Evolutionary conservation across 1,140 invertebrate species (phyloP), one percentile per base, ranked within the genome.

Genomic region (Schmidtea mediterranea): DNA sequence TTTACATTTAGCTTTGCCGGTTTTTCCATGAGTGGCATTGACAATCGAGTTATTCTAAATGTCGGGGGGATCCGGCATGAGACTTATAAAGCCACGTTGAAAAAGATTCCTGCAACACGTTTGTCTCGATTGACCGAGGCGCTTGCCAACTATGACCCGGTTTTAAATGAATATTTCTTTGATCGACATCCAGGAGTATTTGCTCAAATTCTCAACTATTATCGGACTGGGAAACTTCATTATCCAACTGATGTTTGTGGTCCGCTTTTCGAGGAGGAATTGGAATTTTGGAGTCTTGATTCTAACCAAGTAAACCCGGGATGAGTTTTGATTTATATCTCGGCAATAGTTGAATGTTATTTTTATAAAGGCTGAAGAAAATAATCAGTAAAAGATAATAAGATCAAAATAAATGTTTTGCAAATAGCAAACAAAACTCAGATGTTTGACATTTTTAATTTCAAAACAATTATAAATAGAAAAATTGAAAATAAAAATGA

Each of bases 241-340:
- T 46, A 46, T 38, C 45, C 45, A 15, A 46, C 45, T 6, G 45
- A 46, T 46, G 45, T 46, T 9, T 46, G 45, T 21, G 45, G 45
- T 12, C 45, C 45, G 12, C 18, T 46, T 9, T 46, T 46, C 18
- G 45, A 46, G 15, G 45, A 46, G 45, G 45, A 66, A 45, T 54
- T 66, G 36, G 61, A 63, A 49, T 63, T 62, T 48, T 65, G 62
- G 62, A 62, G 63, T 0, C 55, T 66, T 23, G 64, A 66, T 51
- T 59, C 62, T 0, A 65, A 66, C 55, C 45, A 46, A 18, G 45
- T 38, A 38, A 32, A 21, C 39, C 87, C 87, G 0, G 95, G 90
- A 66, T 97, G 90, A 62, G 86, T 81, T 82, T 84, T 81, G 66
- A 87, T 82, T 2, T 87, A 86, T 69, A 83, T 80, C 57, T 68